Conservation (phyloP, 2,888 invertebrate genomes). For the Bembecia ichneumoniformis region DNA sequence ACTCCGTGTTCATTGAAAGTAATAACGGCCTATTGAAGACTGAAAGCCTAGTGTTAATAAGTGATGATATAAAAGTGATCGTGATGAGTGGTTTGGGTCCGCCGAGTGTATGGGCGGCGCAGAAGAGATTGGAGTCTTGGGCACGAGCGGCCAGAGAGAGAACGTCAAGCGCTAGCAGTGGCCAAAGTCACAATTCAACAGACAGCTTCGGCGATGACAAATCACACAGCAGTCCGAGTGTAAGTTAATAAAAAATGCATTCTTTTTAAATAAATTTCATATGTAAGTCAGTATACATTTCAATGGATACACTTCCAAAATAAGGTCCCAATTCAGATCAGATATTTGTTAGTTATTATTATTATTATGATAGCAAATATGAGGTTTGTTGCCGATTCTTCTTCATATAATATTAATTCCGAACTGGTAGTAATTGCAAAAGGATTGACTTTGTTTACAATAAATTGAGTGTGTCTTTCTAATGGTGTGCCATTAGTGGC, state of each 20-base stretch:
- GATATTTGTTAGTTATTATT: too few species aligned
- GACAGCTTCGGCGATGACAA: slow-evolving; percentile 67
- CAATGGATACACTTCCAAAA: too few species aligned
- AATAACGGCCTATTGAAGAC: background rate
- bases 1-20: background rate
- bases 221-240: slow-evolving; percentile 57
- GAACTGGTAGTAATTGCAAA: too few species aligned
- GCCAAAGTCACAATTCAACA: slow-evolving; percentile 70
- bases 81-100: slow-evolving; percentile 79
- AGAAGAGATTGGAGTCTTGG: slow-evolving; percentile 83
- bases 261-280: too few species aligned
- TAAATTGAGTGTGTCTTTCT: too few species aligned
- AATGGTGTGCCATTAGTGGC: too few species aligned
- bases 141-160: slow-evolving; percentile 81
- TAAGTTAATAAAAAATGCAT: slow-evolving; percentile 23
- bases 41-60: background rate
- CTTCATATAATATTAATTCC: too few species aligned
- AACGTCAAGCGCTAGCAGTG: slow-evolving; percentile 68
- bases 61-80: slow-evolving; percentile 2
- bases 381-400: too few species aligned
- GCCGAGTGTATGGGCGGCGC: slow-evolving; percentile 83
- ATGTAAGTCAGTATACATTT: too few species aligned
- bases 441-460: too few species aligned
- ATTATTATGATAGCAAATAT: too few species aligned
- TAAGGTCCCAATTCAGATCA: too few species aligned